Base-by-base conservation (phyloP, 2,888 invertebrate genomes). In the Tipula helvola region DNA sequence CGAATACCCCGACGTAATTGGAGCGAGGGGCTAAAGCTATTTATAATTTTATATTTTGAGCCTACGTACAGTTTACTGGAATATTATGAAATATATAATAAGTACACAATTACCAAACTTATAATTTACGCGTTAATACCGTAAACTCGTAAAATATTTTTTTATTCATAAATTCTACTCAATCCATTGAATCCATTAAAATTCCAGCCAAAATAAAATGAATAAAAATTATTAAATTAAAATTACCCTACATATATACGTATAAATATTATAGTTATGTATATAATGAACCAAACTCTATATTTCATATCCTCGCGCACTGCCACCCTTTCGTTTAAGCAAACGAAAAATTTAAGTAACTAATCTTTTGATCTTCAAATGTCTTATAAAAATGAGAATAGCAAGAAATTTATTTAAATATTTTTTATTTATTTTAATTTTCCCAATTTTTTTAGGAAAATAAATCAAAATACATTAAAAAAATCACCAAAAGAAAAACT, bases 311-410 rank as follows among this genome's bases (percentile, higher is more conserved):
- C 71, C 28, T n/a, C 71, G 10, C 71, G 71, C 28, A 8, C 28
- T 28, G 5, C 71, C 28, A 28, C 28, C 71, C 71, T 12, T 71
- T 10, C 71, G 71, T 71, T 71, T 71, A 71, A 28, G 71, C 71
- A 28, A 71, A 71, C 71, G 71, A 71, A 71, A 71, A 71, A 71
- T 28, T 71, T 71, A 71, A 71, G 71, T 71, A 28, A 28, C 71
- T 71, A 71, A 71, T 71, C 71, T 71, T 71, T 71, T 71, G 71
- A 71, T 71, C 71, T 71, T 71, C 71, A 71, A 71, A 71, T 71
- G 71, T 71, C 71, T 71, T 71, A 71, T 28, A 28, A 71, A 71
- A 71, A 71, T 71, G 71, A 71, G 28, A 71, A 71, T 71, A 71
- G 71, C 71, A 71, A 71, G 18, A 71, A 71, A 71, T 18, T 57